Evolutionary conservation across 2,113 vertebrate species (phyloP), one percentile per base, ranked within the genome.

Genomic region (Pygoscelis antarcticus): DNA sequence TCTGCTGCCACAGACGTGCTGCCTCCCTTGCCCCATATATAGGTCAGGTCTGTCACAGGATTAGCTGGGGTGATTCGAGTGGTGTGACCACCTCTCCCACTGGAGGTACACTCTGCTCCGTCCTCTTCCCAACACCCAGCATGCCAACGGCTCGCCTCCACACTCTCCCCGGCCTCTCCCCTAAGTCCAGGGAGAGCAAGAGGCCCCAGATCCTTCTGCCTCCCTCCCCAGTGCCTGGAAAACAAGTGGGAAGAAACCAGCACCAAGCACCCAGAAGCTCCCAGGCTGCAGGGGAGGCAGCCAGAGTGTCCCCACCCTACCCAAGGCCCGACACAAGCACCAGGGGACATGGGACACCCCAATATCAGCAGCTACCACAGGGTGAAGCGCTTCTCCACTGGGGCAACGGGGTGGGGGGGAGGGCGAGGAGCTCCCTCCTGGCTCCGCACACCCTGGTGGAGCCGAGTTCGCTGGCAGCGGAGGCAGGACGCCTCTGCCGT

Each of bases 11-110:
- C 96, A 95, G 96, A 95, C 90, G 1, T 61, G 84, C 78, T 6
- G 12, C 91, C 90, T 91, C 93, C 91, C 58, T 29, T 76, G 75
- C 90, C 91, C 95, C 91, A 96, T 76, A 97, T 96, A 94, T 96
- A 96, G 96, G 96, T 97, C 96, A 96, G 90, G 57, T 91, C 91
- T 95, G 78, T 70, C 84, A 96, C 66, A 90, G 95, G 96, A 97
- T 97, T 96, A 97, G 70, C 74, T 2, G 2, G 93, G 78, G 93
- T 57, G 87, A 85, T 93, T 68, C 7, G 4, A 95, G 74, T 22
- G 70, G 87, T 26, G 70, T 64, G 77, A 94, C 66, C 57, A 60
- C 1, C 2, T 64, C 74, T 96, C 87, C n/a, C 70, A 75, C 74
- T 22, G 22, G 44, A 87, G 52, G 54, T 13, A n/a, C 7, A 11